Percentiles rank a stretch among this genome's conserved stretches.
These are phyloP conservation scores for Phoebastria nigripes DNA, from an alignment of 2,797 vertebrate species.

Conservation along the genomic window DNA sequence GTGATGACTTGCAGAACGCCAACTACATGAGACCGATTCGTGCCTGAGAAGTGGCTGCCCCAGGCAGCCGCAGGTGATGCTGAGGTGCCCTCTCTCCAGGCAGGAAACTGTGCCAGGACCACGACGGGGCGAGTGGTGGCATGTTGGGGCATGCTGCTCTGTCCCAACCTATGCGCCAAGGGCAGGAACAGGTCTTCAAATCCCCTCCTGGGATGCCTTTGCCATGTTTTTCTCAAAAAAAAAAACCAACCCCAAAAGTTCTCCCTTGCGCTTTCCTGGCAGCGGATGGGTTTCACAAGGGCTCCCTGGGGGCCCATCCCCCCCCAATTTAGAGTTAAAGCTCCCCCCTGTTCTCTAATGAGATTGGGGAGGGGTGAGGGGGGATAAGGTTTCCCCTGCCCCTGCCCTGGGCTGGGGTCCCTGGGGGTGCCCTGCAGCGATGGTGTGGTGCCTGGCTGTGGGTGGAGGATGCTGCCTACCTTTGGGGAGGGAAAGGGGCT, in stretches of 20 bases:
- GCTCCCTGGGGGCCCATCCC: neutral
- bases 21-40: neutral
- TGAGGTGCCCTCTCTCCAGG: neutral
- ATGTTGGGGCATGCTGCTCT: neutral
- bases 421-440: neutral
- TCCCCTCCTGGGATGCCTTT: neutral
- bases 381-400: neutral
- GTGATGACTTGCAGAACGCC: conserved; percentile 23
- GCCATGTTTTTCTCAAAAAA: neutral
- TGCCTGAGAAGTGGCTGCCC: conserved; percentile 8
- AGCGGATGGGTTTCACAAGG: neutral
- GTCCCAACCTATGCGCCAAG: neutral
- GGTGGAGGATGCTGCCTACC: neutral
- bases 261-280: accelerated
- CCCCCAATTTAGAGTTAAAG: neutral
- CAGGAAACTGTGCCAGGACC: neutral
- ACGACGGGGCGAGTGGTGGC: neutral
- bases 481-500: neutral
- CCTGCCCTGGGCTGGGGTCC: neutral
- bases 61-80: neutral
- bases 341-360: neutral
- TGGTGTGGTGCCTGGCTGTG: neutral
- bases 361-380: neutral
- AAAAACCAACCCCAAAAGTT: neutral
- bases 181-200: neutral